These are phyloP conservation scores for Scylla paramamosain DNA, from an alignment of 1,140 invertebrate genomes.

Conservation along the genomic window DNA sequence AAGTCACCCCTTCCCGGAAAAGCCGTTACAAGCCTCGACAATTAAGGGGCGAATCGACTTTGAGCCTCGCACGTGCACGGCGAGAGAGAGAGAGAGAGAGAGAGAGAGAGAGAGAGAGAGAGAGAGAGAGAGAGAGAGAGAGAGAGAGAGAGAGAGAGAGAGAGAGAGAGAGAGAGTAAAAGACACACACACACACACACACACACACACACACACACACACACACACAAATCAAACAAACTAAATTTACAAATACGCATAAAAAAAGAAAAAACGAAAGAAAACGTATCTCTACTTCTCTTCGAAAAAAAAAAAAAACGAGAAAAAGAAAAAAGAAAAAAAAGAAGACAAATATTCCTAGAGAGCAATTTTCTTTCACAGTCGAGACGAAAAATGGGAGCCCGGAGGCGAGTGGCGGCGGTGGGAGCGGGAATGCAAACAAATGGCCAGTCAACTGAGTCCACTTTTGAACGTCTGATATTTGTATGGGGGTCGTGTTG, in stretches of 20 bases:
- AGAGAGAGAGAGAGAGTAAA: background rate
- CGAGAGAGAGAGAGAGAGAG: background rate
- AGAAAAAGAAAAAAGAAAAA: background rate
- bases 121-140: background rate
- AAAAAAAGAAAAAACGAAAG: background rate
- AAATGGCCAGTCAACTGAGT: no score
- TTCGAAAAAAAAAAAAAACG: background rate
- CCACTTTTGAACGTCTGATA: no score
- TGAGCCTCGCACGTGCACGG: constrained; percentile 37
- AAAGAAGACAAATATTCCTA: no score
- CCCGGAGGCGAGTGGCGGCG: no score
- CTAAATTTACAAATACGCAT: no score
- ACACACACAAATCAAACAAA: background rate
- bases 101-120: background rate
- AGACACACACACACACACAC: background rate
- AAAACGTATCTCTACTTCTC: background rate
- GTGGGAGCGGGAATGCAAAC: no score
- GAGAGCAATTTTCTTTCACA: no score
- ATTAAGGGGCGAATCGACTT: constrained; percentile 56
- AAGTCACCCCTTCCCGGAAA: constrained; percentile 41
- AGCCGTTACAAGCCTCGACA: constrained; percentile 61
- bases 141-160: background rate
- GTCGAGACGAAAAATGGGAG: no score
- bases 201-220: background rate
- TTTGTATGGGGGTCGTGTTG: no score